Conservation (phyloP, 2,113 vertebrate species). For the Lasiurus cinereus region DNA sequence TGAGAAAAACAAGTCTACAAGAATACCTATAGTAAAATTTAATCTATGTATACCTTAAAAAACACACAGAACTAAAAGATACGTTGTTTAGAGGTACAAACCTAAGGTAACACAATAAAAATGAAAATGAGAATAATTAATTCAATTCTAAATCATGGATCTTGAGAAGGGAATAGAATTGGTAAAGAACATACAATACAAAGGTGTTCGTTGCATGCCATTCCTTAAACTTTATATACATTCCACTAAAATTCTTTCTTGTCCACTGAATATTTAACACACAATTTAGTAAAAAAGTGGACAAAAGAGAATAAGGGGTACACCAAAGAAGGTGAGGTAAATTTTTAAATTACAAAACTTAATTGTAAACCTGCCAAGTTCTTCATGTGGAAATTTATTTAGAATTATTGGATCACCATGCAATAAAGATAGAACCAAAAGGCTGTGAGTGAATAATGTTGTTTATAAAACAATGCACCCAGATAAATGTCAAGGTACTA, state of each 20-base stretch:
- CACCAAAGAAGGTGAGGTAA: slow-evolving; percentile 18
- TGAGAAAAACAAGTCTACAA: background rate
- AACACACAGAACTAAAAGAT: background rate
- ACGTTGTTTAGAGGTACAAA: background rate
- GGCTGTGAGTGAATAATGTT: slow-evolving; percentile 84
- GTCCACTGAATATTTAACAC: background rate
- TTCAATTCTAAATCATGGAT: background rate
- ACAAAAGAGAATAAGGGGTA: background rate
- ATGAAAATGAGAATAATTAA: background rate
- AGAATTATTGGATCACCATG: slow-evolving; percentile 75
- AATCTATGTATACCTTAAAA: background rate
- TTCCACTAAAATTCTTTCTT: slow-evolving; percentile 12
- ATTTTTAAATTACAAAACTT: slow-evolving; percentile 64
- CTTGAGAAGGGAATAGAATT: background rate
- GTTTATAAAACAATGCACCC: slow-evolving; percentile 82
- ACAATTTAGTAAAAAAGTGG: background rate
- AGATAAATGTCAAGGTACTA: slow-evolving; percentile 82
- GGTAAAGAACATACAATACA: background rate
- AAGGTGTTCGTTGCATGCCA: background rate
- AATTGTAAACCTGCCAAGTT: slow-evolving; percentile 73
- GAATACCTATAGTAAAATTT: background rate
- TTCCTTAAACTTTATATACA: background rate
- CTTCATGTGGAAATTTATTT: slow-evolving; percentile 76
- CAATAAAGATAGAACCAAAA: slow-evolving; percentile 78
- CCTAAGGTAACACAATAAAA: background rate